A percentile compares a stretch with the other conserved stretches of the same genome.
Evolutionary conservation across 2,113 vertebrate genomes (phyloP).

Genomic region (Vidua macroura): DNA sequence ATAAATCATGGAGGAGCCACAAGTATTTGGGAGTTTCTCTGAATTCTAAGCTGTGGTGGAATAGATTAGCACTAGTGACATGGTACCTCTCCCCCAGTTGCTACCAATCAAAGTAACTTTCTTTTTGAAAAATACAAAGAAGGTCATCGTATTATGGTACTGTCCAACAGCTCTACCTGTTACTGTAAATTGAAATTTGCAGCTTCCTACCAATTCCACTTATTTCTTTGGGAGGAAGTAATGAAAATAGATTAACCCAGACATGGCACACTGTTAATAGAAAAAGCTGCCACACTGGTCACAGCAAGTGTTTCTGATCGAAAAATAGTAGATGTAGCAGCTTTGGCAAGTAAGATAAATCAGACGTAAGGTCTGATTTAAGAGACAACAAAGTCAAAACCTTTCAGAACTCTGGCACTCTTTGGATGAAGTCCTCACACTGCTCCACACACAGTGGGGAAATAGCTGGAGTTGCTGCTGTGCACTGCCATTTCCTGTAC

Average conservation of each 20-base stretch:
- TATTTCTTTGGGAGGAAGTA: neutral
- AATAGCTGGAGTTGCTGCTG: neutral
- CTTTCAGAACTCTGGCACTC: neutral
- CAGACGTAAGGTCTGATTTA: neutral
- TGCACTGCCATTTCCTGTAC: neutral
- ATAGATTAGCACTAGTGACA: neutral
- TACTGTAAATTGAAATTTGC: neutral
- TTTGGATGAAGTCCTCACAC: neutral
- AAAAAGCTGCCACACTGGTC: neutral
- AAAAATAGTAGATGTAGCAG: neutral
- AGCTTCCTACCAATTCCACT: neutral
- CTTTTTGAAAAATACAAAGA: neutral
- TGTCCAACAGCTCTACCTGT: neutral
- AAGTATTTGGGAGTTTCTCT: neutral
- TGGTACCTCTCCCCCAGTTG: neutral
- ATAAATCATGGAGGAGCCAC: neutral
- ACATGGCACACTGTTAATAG: neutral
- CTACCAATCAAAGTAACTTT: neutral
- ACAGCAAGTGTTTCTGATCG: neutral
- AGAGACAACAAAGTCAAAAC: neutral
- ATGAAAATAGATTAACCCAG: neutral
- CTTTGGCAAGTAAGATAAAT: neutral
- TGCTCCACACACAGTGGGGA: neutral
- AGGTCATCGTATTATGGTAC: neutral
- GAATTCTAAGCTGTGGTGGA: neutral